phyloP scores from a whole-genome alignment of 37 sponge, comb jelly and placozoan genomes.

The Amphimedon queenslandica region DNA sequence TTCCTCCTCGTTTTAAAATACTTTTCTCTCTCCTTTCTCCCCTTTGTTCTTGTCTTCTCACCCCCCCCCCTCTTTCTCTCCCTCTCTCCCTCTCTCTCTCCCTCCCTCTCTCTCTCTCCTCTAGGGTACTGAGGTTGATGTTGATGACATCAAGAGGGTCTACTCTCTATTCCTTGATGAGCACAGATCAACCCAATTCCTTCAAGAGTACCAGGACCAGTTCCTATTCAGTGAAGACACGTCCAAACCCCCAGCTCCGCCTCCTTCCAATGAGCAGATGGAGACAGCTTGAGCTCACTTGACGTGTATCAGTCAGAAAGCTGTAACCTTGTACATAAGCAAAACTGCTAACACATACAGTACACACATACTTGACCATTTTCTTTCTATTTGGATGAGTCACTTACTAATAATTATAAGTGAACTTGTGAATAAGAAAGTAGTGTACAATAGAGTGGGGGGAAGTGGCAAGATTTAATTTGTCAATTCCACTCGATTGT shows the following conservation, averaged over 20 bases:
- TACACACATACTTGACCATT: no score
- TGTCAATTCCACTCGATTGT: no score
- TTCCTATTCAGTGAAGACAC: slow-evolving; percentile 55
- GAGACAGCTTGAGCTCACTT: no score
- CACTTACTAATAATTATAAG: no score
- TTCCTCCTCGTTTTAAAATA: not conserved
- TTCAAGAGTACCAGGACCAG: slow-evolving; percentile 74
- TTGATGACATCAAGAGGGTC: slow-evolving; percentile 94
- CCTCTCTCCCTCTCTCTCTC: no score
- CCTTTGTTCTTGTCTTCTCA: not conserved
- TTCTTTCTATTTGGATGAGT: no score
- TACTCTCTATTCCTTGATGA: slow-evolving; percentile 95
- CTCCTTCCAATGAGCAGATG: not conserved
- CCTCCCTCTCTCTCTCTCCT: not conserved
- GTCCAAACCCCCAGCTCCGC: not conserved
- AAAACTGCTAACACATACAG: no score
- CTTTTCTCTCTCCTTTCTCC: not conserved
- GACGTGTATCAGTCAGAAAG: no score
- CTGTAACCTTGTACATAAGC: no score
- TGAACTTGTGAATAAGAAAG: no score
- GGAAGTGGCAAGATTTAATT: no score
- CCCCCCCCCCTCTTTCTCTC: not conserved
- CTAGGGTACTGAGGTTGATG: slow-evolving; percentile 87
- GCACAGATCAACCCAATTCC: slow-evolving; percentile 86
- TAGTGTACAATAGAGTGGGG: no score